Percentiles rank a stretch among this genome's conserved stretches.
These are phyloP conservation scores for Silurus lanzhouensis DNA, from an alignment of 2,797 vertebrate species.

Conservation along the genomic window DNA sequence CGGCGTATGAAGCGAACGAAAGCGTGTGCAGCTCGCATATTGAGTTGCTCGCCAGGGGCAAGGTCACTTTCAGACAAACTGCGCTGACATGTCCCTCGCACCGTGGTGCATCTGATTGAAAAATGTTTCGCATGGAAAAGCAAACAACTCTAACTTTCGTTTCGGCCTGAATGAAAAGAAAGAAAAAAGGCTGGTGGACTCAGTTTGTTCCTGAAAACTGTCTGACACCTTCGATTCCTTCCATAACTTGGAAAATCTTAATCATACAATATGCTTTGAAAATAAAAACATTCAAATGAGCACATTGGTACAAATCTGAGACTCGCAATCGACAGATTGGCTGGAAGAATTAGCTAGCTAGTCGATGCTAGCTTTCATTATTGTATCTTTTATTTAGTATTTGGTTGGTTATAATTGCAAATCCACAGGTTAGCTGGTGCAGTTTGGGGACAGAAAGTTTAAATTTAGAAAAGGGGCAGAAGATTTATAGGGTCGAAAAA, in stretches of 20 bases:
- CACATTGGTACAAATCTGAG: background rate
- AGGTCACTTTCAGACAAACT: constrained; percentile 43
- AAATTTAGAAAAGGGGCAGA: background rate
- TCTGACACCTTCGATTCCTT: background rate
- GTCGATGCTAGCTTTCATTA: background rate
- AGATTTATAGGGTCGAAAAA: too few relatives aligned
- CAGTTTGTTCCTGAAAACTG: background rate
- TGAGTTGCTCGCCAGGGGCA: constrained; percentile 37
- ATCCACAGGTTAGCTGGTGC: background rate
- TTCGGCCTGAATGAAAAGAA: background rate
- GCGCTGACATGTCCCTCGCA: constrained; percentile 3
- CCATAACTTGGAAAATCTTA: background rate
- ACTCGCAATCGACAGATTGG: too few relatives aligned
- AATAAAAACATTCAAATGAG: background rate
- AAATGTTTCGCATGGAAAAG: background rate
- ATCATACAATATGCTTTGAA: background rate
- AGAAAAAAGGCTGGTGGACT: background rate
- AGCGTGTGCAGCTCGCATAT: constrained; percentile 41
- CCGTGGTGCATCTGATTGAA: constrained; percentile 12
- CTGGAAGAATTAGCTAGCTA: background rate
- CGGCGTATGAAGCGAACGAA: constrained; percentile 31
- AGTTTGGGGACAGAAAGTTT: background rate
- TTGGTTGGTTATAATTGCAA: background rate
- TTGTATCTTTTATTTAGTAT: background rate
- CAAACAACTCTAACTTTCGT: background rate